Base-by-base conservation (phyloP, 1,140 invertebrate genomes). In the Bilobella aurantiaca region DNA sequence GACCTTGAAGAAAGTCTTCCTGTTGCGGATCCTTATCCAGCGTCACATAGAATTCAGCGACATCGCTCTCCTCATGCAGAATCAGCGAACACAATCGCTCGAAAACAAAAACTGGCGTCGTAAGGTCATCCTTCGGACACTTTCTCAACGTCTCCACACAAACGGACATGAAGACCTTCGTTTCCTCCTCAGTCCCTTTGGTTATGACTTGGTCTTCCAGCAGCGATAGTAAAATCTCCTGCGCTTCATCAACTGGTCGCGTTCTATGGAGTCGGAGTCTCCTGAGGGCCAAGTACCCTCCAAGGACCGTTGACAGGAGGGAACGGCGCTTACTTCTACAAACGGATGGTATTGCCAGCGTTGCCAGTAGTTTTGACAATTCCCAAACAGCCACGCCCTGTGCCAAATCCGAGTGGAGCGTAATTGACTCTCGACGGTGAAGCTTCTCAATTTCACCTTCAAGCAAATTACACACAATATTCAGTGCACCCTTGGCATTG, bases 11-110 rank as follows among this genome's bases (percentile, higher is more conserved):
- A 78, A 98, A 98, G 78, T 98, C 96, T 80, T 98, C 96, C 75
- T 98, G 96, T 74, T 97, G 94, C 0, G 93, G 90, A 82, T 98
- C 96, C 76, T 99, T 99, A 74, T 98, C 96, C 18, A 99, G 80
- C 0, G 90, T 93, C 46, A 98, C 82, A 78, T 93, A 94, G 78
- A 99, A 98, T 80, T 98, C 95, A 0, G 90, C 91, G 18, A 95
- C 86, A 76, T 97, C 94, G 74, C 95, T 96, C 77, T 97, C 94
- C 77, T 98, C 94, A 0, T 95, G 94, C 78, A 95, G 93, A 67
- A 98, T 98, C 62, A 97, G 95, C 3, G 93, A 97, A 75, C 95
- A 98, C 0, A 98, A 82, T 49, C 96, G 82, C 80, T 98, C 95
- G 77, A 98, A 98, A 59, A 98, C 93, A 68, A 98, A 98, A 5